Evolutionary conservation across 1,140 invertebrate species (phyloP), one percentile per base, ranked within the genome.

Genomic region (Littorina saxatilis): DNA sequence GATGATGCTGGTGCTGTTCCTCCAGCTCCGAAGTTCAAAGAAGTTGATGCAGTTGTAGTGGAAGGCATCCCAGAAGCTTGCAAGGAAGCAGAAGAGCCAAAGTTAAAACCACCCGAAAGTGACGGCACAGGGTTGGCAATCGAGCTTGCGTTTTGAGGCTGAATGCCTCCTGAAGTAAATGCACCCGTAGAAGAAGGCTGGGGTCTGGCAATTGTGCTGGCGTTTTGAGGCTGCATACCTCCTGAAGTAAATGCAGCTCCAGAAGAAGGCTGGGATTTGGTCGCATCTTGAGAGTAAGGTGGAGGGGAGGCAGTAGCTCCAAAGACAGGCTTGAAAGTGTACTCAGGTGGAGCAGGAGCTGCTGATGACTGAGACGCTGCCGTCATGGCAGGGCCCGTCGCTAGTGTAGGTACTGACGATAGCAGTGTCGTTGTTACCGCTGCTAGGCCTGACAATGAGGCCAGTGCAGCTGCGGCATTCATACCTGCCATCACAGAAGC

Each of bases 61-160:
- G 47, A 50, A n/a, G n/a, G n/a, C n/a, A 50, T 4, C 2, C 29
- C 39, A 4, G 47, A 39, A 43, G 72, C 35, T 47, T 40, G 47
- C 9, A 32, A n/a, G 11, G 35, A 40, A 9, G 72, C 47, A 17
- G 72, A 13, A 20, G 39, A 37, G 47, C 72, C 72, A 75, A 75
- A 75, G 23, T 40, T 50, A 32, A 75, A 75, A 2, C 72, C 72
- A 17, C 72, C 72, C 20, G 72, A 29, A 15, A 39, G 47, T 13
- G 47, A 20, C 5, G n/a, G 11, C 37, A 11, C 43, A 11, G 37
- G 32, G 27, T 39, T 39, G 32, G 32, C 23, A 9, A 15, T 27
- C n/a, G 47, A 20, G 11, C 20, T 77, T 13, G 37, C 17, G 29
- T 7, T 63, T 63, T 23, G 9, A 11, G 37, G 55, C 39, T 61